A percentile compares a stretch with the other conserved stretches of the same genome.
Conservation (phyloP, 2,888 invertebrate species). For the Morinoia aosen region DNA sequence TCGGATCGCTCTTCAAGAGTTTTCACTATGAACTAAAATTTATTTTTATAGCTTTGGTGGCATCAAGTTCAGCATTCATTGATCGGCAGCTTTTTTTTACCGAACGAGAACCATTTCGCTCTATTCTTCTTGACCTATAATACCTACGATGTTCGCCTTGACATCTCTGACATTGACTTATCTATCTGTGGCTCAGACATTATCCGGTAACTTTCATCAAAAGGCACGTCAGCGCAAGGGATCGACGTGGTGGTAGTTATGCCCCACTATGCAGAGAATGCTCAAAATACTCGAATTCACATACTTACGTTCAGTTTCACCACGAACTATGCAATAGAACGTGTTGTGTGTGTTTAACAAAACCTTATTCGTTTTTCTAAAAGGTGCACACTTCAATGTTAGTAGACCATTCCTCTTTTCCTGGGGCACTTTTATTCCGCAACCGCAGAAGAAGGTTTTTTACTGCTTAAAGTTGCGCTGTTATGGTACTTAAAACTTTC, state of each 20-base stretch:
- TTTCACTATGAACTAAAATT: too few species aligned
- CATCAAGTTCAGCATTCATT: too few species aligned
- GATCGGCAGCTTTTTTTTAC: too few species aligned
- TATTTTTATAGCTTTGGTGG: too few species aligned
- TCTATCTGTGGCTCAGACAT: not conserved
- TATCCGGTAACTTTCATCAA: not conserved
- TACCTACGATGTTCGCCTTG: not conserved
- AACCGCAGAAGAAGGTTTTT: not conserved
- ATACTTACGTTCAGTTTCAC: too few species aligned
- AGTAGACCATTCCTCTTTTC: not conserved
- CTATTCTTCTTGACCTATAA: not conserved
- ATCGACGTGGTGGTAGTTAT: not conserved
- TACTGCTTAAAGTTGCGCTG: constrained; percentile 21
- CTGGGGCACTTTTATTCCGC: not conserved
- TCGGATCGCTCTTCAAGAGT: too few species aligned
- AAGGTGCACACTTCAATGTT: not conserved
- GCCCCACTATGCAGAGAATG: not conserved
- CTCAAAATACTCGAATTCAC: not conserved
- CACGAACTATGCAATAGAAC: too few species aligned
- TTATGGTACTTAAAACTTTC: constrained; percentile 26
- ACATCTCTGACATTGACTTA: not conserved
- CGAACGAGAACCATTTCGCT: not conserved
- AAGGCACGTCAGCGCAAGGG: not conserved
- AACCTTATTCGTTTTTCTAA: not conserved
- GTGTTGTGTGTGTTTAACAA: too few species aligned